Evolutionary conservation across 2,888 invertebrate species (phyloP).

Genomic region (Alentia gelatinosa): DNA sequence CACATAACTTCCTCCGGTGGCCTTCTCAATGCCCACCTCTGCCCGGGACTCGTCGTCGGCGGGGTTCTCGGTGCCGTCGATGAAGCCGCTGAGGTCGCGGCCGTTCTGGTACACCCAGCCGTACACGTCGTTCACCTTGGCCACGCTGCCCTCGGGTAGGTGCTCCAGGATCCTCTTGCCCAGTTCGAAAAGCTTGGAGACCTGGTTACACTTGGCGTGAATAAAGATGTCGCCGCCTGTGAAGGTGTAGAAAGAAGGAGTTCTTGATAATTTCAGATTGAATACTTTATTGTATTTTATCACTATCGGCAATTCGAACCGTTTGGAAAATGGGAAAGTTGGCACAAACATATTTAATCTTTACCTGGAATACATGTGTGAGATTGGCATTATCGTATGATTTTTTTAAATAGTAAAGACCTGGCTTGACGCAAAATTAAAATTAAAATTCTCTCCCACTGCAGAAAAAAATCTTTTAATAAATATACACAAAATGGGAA

Average conservation of each 20-base stretch:
- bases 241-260: slow-evolving; percentile 19
- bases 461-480: too few relatives aligned
- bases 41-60: slow-evolving; percentile 77
- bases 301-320: not conserved
- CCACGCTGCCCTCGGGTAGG: slow-evolving; percentile 75
- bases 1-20: slow-evolving; percentile 80
- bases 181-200: slow-evolving; percentile 79
- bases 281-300: not conserved
- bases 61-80: slow-evolving; percentile 80
- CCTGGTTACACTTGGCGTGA: slow-evolving; percentile 78
- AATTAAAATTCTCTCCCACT: too few relatives aligned
- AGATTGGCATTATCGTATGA: too few relatives aligned
- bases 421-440: too few relatives aligned
- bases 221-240: slow-evolving; percentile 80
- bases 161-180: slow-evolving; percentile 71
- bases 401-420: too few relatives aligned
- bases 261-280: not conserved
- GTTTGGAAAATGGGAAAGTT: too few relatives aligned
- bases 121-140: slow-evolving; percentile 78
- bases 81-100: slow-evolving; percentile 80
- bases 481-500: too few relatives aligned
- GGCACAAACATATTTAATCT: too few relatives aligned
- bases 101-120: slow-evolving; percentile 79
- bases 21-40: slow-evolving; percentile 77
- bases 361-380: too few relatives aligned